Conservation (phyloP, 2,888 invertebrate genomes). For the Drosophila mimica region DNA sequence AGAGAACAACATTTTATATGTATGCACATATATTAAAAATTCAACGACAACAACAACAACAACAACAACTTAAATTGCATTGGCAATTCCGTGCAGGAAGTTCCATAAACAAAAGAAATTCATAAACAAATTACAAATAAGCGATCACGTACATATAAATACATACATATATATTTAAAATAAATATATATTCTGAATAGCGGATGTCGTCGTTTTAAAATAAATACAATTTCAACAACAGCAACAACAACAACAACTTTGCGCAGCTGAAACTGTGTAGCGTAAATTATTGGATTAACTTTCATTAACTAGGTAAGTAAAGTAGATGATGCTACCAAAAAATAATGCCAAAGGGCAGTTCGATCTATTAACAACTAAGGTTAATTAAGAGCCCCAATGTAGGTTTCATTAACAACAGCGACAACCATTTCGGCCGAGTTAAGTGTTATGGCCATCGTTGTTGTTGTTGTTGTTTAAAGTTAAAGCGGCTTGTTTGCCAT, state of each 20-base stretch:
- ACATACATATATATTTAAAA: conserved; percentile 9
- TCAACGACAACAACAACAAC: conserved; percentile 17
- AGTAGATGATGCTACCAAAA: conserved; percentile 30
- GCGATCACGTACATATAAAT: conserved; percentile 16
- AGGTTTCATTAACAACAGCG: conserved; percentile 43
- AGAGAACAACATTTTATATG: conserved; percentile 11
- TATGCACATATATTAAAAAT: conserved; percentile 15
- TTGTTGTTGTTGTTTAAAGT: conserved; percentile 32
- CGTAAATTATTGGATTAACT: conserved; percentile 43
- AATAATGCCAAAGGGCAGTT: neutral
- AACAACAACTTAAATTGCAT: conserved; percentile 38
- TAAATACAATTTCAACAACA: neutral
- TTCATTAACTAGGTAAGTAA: conserved; percentile 59
- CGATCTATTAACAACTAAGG: conserved; percentile 9
- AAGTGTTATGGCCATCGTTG: conserved; percentile 25
- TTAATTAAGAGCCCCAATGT: conserved; percentile 23
- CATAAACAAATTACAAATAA: conserved; percentile 52
- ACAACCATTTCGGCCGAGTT: conserved; percentile 10
- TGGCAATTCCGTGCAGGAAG: conserved; percentile 61
- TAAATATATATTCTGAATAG: conserved; percentile 21
- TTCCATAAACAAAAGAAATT: conserved; percentile 45
- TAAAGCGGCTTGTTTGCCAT: conserved; percentile 58
- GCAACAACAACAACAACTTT: conserved; percentile 1
- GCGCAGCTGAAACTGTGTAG: neutral
- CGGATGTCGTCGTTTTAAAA: conserved; percentile 44